Percentiles rank a stretch among this genome's conserved stretches.
Conservation (phyloP, 2,113 vertebrate species). For the Scortum barcoo region DNA sequence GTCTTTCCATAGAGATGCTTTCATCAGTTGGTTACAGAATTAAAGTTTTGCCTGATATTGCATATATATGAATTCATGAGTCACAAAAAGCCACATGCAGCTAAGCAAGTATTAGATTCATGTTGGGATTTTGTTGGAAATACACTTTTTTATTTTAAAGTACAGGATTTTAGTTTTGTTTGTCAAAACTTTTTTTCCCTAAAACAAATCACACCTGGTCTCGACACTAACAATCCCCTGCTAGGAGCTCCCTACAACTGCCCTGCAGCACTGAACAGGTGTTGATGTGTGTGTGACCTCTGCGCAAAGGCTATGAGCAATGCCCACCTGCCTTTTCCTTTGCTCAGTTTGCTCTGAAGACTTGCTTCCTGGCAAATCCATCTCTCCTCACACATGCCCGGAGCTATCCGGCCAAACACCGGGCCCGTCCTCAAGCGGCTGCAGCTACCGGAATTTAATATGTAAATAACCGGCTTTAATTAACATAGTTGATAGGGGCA, state of each 20-base stretch:
- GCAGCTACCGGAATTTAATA: conserved; percentile 94
- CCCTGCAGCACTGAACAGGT: conserved; percentile 63
- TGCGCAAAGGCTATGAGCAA: conserved; percentile 45
- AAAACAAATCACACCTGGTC: conserved; percentile 30
- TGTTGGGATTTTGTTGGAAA: background rate
- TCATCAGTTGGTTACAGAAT: too few relatives aligned
- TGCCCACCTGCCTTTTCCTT: conserved; percentile 68
- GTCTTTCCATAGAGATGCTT: background rate
- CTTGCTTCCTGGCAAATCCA: conserved; percentile 54
- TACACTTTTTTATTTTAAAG: background rate
- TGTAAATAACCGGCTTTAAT: conserved; percentile 96
- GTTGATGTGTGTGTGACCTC: conserved; percentile 61
- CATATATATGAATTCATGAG: too few relatives aligned
- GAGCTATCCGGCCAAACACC: conserved; percentile 72
- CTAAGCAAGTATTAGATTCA: background rate
- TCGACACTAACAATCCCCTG: conserved; percentile 23
- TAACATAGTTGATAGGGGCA: conserved; percentile 92
- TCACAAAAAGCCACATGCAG: too few relatives aligned
- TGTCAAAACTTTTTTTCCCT: background rate
- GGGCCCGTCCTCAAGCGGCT: conserved; percentile 85
- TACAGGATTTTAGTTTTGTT: background rate
- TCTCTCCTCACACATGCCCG: conserved; percentile 54
- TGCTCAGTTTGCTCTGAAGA: conserved; percentile 52
- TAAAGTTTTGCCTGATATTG: too few relatives aligned
- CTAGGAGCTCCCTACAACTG: conserved; percentile 24